Percentiles rank a stretch among this genome's conserved stretches.
Conservation (phyloP, 2,888 invertebrate species). For the Caradrina clavipalpis region DNA sequence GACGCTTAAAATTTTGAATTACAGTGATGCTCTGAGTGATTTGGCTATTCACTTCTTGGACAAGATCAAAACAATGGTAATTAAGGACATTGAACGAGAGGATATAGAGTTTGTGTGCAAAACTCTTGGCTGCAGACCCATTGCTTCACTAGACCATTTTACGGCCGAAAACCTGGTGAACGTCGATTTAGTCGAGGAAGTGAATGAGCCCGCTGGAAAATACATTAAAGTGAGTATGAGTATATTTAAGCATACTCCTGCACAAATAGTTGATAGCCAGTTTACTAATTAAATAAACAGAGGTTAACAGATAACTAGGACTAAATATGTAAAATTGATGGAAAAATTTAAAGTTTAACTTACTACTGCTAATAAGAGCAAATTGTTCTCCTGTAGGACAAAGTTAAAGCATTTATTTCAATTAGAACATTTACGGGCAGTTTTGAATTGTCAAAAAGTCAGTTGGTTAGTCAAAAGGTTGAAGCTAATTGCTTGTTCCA, state of each 20-base stretch:
- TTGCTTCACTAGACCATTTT: slow-evolving; percentile 99
- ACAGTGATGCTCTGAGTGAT: slow-evolving; percentile 99
- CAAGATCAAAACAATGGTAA: slow-evolving; percentile 99
- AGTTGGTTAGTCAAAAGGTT: too few relatives aligned
- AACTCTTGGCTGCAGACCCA: slow-evolving; percentile 97
- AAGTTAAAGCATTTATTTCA: too few relatives aligned
- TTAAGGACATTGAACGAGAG: slow-evolving; percentile 99
- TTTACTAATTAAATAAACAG: too few relatives aligned
- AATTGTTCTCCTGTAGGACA: too few relatives aligned
- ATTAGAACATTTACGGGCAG: too few relatives aligned
- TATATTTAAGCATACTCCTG: background rate
- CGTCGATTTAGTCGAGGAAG: slow-evolving; percentile 98
- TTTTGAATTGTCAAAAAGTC: too few relatives aligned
- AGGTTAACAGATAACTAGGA: too few relatives aligned
- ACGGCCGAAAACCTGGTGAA: slow-evolving; percentile 96
- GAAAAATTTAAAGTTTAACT: too few relatives aligned
- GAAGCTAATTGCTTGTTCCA: too few relatives aligned
- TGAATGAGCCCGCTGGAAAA: slow-evolving; percentile 96
- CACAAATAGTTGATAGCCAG: too few relatives aligned
- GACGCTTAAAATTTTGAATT: slow-evolving; percentile 55
- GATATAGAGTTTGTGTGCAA: slow-evolving; percentile 99
- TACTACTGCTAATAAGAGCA: too few relatives aligned
- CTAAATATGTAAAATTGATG: too few relatives aligned
- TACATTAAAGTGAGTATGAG: slow-evolving; percentile 94
- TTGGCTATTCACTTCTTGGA: slow-evolving; percentile 99